Base-by-base conservation (phyloP, 2,797 vertebrate genomes). In the Pantherophis alleghaniensis region DNA sequence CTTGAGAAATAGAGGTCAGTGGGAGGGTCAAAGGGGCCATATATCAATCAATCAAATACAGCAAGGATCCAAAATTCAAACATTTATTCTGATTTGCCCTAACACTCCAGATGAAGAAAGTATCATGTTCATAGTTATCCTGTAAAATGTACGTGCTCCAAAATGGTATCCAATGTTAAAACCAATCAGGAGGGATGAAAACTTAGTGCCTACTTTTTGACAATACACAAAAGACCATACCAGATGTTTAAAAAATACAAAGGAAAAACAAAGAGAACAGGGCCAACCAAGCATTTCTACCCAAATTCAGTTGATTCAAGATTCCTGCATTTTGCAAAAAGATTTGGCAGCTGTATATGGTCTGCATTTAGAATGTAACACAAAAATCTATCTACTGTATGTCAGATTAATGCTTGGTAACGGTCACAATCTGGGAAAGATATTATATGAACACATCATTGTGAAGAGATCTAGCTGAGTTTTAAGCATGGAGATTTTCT, bases 401-500 rank as follows among this genome's bases (percentile, higher is more conserved):
- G 74, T 95, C 89, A 91, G 42, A 87, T 92, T 94, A 93, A 94
- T 91, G 89, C 89, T 94, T 92, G 92, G 93, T 94, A 63, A 66
- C 91, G n/a, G 5, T 95, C 94, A 92, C 89, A 89, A 87, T 91
- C 92, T 74, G 66, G 24, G 20, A 22, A 51, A 42, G 53, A 60
- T 89, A 91, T 91, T 92, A 59, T 93, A 92, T 92, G 94, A 96
- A 93, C 90, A 59, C 63, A 95, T 92, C 63, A 60, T 28, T 88
- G 89, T 86, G 20, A 94, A 92, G 86, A 96, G 91, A 92, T 61
- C 95, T 95, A 96, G 94, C 93, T 28, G 20, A 94, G n/a, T 87
- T 87, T 96, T 92, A 91, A 91, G 92, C 63, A 94, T 91, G 13
- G 87, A 24, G 32, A 24, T 5, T 91, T 88, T 51, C 18, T 37